Percentiles rank a stretch among this genome's conserved stretches.
phyloP scores from a whole-genome alignment of 2,888 invertebrate genomes.

The Malthinus seriepunctatus region DNA sequence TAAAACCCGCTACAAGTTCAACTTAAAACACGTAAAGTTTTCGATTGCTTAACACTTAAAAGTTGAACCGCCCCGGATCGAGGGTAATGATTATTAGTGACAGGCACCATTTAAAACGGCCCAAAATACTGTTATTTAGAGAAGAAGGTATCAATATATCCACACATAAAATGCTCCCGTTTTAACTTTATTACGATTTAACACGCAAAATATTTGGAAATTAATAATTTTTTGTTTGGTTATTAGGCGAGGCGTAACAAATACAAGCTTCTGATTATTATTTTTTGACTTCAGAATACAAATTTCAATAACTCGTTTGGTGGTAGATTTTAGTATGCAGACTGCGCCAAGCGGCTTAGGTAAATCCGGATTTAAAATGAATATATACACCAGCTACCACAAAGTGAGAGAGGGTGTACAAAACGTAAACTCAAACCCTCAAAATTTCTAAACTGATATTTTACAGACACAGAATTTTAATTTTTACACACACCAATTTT shows the following conservation, averaged over 20 bases:
- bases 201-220: neutral
- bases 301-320: slow-evolving; percentile 21
- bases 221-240: too few species aligned
- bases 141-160: slow-evolving; percentile 22
- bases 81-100: slow-evolving; percentile 25
- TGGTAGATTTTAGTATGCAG: slow-evolving; percentile 26
- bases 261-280: slow-evolving; percentile 12
- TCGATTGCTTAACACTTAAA: slow-evolving; percentile 13
- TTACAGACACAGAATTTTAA: slow-evolving; percentile 27
- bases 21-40: neutral
- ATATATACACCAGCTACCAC: slow-evolving; percentile 24
- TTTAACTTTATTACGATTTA: slow-evolving; percentile 1
- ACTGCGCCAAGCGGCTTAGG: slow-evolving; percentile 30
- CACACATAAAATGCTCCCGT: slow-evolving; percentile 4
- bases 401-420: slow-evolving; percentile 17
- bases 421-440: slow-evolving; percentile 18
- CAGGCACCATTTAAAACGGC: slow-evolving; percentile 21
- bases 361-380: slow-evolving; percentile 32
- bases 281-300: slow-evolving; percentile 25
- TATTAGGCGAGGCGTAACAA: slow-evolving; percentile 8
- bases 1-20: neutral
- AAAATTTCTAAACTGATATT: slow-evolving; percentile 27
- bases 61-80: slow-evolving; percentile 13
- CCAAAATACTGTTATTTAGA: slow-evolving; percentile 23
- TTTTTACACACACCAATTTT: neutral